Conservation (phyloP, 2,888 invertebrate species). For the Holacanthella duospinosa region DNA sequence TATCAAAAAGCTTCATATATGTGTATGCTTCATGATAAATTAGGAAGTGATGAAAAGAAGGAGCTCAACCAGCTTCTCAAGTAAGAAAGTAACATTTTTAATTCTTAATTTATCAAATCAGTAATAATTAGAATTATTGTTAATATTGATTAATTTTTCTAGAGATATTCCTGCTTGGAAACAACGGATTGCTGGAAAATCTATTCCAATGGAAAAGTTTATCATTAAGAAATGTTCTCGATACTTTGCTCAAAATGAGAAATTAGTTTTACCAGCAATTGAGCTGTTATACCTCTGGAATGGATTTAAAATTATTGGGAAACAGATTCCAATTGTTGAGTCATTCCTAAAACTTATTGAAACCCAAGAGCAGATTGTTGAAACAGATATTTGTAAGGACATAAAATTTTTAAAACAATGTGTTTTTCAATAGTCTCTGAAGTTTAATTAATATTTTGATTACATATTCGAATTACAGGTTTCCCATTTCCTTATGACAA, state of each 20-base stretch:
- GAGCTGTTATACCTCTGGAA: conserved; percentile 91
- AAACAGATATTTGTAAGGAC: conserved; percentile 38
- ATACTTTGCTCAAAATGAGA: conserved; percentile 61
- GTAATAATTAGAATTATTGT: neutral
- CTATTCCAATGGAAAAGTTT: conserved; percentile 94
- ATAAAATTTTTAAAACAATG: neutral
- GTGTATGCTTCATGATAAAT: conserved; percentile 55
- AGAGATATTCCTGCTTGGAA: conserved; percentile 71
- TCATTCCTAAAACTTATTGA: conserved; percentile 43
- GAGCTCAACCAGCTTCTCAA: conserved; percentile 57
- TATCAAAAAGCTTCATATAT: conserved; percentile 80
- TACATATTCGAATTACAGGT: conserved; percentile 22
- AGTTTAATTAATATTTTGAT: conserved; percentile 35
- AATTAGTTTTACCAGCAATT: conserved; percentile 66
- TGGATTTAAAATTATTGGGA: conserved; percentile 68
- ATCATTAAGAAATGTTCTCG: conserved; percentile 73
- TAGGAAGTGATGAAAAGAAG: conserved; percentile 46
- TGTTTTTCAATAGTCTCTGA: neutral
- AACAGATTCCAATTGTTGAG: conserved; percentile 48
- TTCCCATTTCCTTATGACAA: conserved; percentile 53
- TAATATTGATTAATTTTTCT: neutral
- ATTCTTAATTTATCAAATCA: neutral
- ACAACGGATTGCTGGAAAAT: conserved; percentile 89
- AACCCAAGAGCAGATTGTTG: conserved; percentile 42
- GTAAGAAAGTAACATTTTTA: conserved; percentile 42